phyloP scores from a whole-genome alignment of 2,113 vertebrate species.

The Anolis carolinensis region DNA sequence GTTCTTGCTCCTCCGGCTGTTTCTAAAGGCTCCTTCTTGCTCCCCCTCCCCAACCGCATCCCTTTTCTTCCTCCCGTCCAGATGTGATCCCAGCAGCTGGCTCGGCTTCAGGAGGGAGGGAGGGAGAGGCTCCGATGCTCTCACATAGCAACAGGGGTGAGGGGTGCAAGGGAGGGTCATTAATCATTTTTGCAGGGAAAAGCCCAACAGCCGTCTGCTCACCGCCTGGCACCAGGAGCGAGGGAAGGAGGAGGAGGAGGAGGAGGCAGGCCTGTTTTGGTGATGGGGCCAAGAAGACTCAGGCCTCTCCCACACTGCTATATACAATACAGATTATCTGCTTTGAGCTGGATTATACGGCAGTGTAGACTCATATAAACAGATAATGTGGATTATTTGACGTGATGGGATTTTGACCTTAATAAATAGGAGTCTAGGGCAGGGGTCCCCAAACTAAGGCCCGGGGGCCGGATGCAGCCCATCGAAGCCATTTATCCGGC shows the following conservation, averaged over 20 bases:
- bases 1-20: neutral
- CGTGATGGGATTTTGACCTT: too few species aligned
- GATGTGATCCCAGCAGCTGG: slow-evolving; percentile 3
- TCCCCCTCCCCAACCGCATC: neutral
- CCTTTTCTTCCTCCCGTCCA: neutral
- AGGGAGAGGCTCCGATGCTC: neutral
- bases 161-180: neutral
- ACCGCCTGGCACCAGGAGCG: neutral
- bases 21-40: neutral
- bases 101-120: neutral
- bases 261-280: neutral
- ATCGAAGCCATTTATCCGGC: too few species aligned
- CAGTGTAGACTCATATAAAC: too few species aligned
- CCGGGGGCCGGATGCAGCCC: too few species aligned
- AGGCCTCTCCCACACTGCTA: too few species aligned
- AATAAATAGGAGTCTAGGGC: too few species aligned
- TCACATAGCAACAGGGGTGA: slow-evolving; percentile 3
- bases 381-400: too few species aligned
- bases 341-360: too few species aligned
- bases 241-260: neutral
- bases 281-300: neutral
- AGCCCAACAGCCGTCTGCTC: neutral
- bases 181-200: slow-evolving; percentile 21
- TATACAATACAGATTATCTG: too few species aligned
- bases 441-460: too few species aligned